Evolutionary conservation across 1,140 invertebrate species (phyloP).

Genomic region (Camponotus floridanus): DNA sequence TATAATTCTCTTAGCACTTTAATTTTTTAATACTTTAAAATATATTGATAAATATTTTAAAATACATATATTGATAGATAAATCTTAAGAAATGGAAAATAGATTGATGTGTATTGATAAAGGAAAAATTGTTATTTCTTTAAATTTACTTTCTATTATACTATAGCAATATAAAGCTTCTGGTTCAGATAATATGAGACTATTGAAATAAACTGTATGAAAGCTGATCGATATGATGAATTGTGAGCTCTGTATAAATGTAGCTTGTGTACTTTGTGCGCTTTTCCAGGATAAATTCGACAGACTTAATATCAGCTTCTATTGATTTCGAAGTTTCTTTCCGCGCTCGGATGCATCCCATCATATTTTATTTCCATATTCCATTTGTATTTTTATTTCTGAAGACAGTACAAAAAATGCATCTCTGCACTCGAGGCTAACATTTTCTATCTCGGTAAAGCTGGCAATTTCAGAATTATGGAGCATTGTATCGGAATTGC

Average conservation of each 20-base stretch:
- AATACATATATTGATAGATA: background rate
- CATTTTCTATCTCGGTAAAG: conserved; percentile 47
- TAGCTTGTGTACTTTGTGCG: conserved; percentile 24
- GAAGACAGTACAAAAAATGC: conserved; percentile 3
- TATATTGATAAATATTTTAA: background rate
- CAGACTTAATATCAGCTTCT: conserved; percentile 33
- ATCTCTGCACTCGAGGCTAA: background rate
- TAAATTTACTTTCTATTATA: background rate
- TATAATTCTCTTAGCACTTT: conserved; percentile 27
- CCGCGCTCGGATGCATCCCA: background rate
- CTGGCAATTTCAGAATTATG: conserved; percentile 39
- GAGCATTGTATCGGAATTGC: conserved; percentile 20
- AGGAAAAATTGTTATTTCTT: conserved; percentile 21
- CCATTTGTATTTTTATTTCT: conserved; percentile 47
- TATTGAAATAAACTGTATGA: background rate
- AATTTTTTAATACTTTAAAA: background rate
- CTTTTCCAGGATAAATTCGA: conserved; percentile 22
- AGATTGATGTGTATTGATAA: background rate
- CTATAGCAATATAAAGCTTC: background rate
- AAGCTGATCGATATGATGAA: conserved; percentile 34
- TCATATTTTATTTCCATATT: conserved; percentile 59
- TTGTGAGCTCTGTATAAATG: conserved; percentile 18
- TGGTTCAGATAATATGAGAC: background rate
- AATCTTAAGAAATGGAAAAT: background rate
- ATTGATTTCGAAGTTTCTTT: conserved; percentile 49